These are phyloP conservation scores for Bicyclus anynana DNA, from an alignment of 1,140 invertebrate genomes.

Conservation along the genomic window DNA sequence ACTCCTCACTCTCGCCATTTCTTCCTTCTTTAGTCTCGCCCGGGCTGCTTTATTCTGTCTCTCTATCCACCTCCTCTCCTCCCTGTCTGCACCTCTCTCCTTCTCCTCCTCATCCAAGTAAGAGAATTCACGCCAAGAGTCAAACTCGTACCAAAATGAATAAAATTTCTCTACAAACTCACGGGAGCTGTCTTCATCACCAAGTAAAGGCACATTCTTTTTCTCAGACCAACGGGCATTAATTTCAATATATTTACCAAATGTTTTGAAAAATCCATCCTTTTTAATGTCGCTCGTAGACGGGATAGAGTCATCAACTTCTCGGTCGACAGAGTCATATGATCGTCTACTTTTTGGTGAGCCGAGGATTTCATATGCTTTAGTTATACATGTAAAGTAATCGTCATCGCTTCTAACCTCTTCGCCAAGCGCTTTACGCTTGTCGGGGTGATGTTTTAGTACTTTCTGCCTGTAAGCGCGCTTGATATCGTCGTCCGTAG, in stretches of 20 bases:
- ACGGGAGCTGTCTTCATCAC: constrained; percentile 83
- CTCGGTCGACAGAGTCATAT: constrained; percentile 97
- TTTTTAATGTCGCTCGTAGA: constrained; percentile 85
- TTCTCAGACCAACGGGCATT: constrained; percentile 96
- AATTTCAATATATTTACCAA: constrained; percentile 87
- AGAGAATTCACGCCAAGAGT: constrained; percentile 99
- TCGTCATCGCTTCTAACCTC: constrained; percentile 92
- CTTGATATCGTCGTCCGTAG: constrained; percentile 95
- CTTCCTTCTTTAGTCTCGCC: constrained; percentile 96
- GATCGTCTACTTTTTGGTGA: constrained; percentile 89
- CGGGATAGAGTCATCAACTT: constrained; percentile 94
- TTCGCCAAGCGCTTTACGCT: constrained; percentile 92
- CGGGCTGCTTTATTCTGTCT: constrained; percentile 97
- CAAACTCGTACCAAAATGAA: constrained; percentile 97
- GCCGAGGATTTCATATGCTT: constrained; percentile 88
- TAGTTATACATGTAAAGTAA: constrained; percentile 99
- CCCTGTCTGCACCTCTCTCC: constrained; percentile 96
- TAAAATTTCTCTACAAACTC: constrained; percentile 92
- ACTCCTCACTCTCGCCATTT: constrained; percentile 92
- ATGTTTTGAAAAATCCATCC: constrained; percentile 89
- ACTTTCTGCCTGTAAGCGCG: constrained; percentile 95
- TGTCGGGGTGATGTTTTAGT: constrained; percentile 98
- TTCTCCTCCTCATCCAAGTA: constrained; percentile 99
- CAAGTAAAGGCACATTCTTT: constrained; percentile 90
- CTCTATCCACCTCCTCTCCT: constrained; percentile 97